These are phyloP conservation scores for Heterodera schachtii DNA, from an alignment of 1,140 invertebrate genomes.

Conservation along the genomic window DNA sequence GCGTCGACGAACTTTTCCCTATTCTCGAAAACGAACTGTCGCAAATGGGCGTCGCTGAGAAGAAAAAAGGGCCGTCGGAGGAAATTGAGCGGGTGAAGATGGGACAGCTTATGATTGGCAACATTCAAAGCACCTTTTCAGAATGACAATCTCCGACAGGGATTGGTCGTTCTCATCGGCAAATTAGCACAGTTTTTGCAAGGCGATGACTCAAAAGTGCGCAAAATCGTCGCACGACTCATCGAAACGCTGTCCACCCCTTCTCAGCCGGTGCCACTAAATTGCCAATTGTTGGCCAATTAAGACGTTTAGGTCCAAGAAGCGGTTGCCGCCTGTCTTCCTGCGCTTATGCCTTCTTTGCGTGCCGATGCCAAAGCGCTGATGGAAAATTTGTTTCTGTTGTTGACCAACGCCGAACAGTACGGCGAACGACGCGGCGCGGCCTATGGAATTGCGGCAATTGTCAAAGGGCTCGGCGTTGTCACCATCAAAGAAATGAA, in stretches of 20 bases:
- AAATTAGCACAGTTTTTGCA: constrained; percentile 91
- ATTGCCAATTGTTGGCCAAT: background rate
- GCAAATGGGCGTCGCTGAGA: background rate
- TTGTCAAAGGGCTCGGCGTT: constrained; percentile 86
- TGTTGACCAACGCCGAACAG: constrained; percentile 86
- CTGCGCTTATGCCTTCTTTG: constrained; percentile 86
- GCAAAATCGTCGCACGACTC: constrained; percentile 87
- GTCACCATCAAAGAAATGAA: constrained; percentile 74
- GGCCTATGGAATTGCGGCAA: constrained; percentile 82
- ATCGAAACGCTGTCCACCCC: constrained; percentile 90
- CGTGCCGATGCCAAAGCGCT: constrained; percentile 84
- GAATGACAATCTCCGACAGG: constrained; percentile 88
- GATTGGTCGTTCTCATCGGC: constrained; percentile 94
- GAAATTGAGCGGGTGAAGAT: background rate
- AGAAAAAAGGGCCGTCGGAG: background rate
- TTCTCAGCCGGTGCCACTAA: constrained; percentile 79
- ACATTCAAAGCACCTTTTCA: constrained; percentile 66
- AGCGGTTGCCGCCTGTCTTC: constrained; percentile 92
- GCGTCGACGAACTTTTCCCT: constrained; percentile 76
- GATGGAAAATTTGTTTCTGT: constrained; percentile 82
- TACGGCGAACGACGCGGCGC: constrained; percentile 94
- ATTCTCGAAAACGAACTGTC: constrained; percentile 72
- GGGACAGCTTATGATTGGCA: background rate
- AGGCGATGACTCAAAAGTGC: constrained; percentile 82
- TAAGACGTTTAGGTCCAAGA: constrained; percentile 80